Evolutionary conservation across 2,797 vertebrate genomes (phyloP).

Genomic region (Pelochelys cantorii): DNA sequence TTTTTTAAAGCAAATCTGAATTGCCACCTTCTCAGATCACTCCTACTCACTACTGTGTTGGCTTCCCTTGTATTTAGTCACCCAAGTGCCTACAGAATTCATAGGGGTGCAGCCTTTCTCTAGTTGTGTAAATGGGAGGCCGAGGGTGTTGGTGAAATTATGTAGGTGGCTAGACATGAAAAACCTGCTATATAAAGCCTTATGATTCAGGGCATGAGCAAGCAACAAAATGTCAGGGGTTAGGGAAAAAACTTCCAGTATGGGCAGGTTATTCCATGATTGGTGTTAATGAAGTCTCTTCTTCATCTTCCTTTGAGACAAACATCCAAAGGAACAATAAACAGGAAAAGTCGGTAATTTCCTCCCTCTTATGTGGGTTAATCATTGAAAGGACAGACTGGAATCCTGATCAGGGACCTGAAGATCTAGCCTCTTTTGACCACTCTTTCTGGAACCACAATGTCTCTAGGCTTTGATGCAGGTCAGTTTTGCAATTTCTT

Average conservation of each 20-base stretch:
- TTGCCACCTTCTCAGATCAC: not conserved
- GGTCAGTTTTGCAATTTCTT: not conserved
- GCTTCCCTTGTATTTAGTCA: not conserved
- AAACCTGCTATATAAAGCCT: rapidly evolving
- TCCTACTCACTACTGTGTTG: not conserved
- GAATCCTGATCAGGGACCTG: not conserved
- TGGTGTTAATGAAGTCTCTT: rapidly evolving
- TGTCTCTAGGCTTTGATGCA: not conserved
- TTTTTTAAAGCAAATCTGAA: not conserved
- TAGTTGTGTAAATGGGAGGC: rapidly evolving
- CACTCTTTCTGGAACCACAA: not conserved
- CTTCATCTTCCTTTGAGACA: not conserved
- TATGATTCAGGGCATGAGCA: not conserved
- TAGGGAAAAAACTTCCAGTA: not conserved
- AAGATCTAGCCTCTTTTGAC: not conserved
- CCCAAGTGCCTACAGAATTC: rapidly evolving
- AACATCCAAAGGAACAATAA: not conserved
- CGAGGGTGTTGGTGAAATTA: not conserved
- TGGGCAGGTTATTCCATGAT: not conserved
- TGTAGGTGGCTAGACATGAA: not conserved
- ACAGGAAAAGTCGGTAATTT: not conserved
- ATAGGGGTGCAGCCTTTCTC: not conserved
- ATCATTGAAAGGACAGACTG: not conserved
- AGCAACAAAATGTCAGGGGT: not conserved
- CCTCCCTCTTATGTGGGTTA: not conserved